Conservation (phyloP, 2,888 invertebrate genomes). For the Branchinecta sandiegonensis region DNA sequence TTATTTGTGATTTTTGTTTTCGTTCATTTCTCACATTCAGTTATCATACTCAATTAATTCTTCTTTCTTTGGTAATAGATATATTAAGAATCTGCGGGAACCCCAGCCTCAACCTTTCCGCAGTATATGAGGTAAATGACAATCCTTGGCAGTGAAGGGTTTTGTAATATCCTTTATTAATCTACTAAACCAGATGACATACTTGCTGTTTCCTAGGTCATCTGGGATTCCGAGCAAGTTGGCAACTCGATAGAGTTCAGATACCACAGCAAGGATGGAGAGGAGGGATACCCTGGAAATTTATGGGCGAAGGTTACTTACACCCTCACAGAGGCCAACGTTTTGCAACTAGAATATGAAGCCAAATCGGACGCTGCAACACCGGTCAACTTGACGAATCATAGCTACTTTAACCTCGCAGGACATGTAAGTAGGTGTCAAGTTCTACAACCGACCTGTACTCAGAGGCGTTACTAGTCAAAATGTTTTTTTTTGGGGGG, state of each 20-base stretch:
- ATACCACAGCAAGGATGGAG: constrained; percentile 58
- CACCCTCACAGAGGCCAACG: constrained; percentile 53
- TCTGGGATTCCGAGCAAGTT: constrained; percentile 49
- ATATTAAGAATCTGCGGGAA: no score
- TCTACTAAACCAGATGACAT: no score
- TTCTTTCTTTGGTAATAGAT: no score
- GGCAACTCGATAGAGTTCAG: constrained; percentile 52
- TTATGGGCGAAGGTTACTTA: constrained; percentile 55
- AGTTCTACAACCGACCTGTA: neutral
- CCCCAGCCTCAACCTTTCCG: no score
- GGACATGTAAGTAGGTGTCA: constrained; percentile 53
- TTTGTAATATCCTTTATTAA: no score
- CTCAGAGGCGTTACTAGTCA: no score
- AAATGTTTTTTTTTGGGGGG: no score
- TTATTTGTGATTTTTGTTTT: no score
- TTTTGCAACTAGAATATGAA: constrained; percentile 55
- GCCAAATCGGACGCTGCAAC: constrained; percentile 64
- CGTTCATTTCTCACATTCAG: no score
- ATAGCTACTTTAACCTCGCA: constrained; percentile 79
- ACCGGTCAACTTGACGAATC: constrained; percentile 69
- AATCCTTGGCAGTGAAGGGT: no score
- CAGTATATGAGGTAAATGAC: no score
- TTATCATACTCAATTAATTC: no score
- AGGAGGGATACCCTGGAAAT: constrained; percentile 80
- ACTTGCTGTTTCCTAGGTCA: constrained; percentile 36